Evolutionary conservation across 2,797 vertebrate species (phyloP), one percentile per base, ranked within the genome.

Genomic region (Sphenodon punctatus): DNA sequence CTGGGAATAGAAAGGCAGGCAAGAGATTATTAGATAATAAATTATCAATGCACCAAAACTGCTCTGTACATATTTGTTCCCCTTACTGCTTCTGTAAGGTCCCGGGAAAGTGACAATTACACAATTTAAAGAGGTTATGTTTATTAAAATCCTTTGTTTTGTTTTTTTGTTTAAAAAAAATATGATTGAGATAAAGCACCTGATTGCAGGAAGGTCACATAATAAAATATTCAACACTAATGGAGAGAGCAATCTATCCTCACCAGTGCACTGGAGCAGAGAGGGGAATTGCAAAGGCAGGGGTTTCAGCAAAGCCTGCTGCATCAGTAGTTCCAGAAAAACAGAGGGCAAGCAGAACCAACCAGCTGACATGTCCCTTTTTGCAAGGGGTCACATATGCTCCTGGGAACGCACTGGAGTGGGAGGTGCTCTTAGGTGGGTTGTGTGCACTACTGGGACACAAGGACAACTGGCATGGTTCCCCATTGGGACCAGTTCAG

Each of bases 11-110:
- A 3, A 55, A 76, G 67, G 58, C 73, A 85, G 80, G 79, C 80
- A 73, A 83, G 85, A 87, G 46, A 83, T 93, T 94, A 93, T 93
- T 94, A 90, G 86, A 74, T 73, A 94, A 93, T 94, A 94, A 91
- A 90, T 93, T 93, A 92, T 89, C 77, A 0, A 56, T 70, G 82
- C 68, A 86, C 78, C 77, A 86, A 75, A 93, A 51, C 51, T 42
- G 7, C 55, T 89, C 80, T 42, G 82, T 67, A 84, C 58, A 61
- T 85, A 84, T 85, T 90, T 27, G 9, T 81, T 56, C 1, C 66
- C 72, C 75, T 80, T 84, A 74, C 53, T 78, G 77, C 53, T 88
- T 79, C 66, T 69, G 66, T 88, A 89, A 72, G 66, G 80, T 80
- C 73, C 76, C 53, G 43, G 71, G 75, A 85, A 90, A 79, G 69